These are phyloP conservation scores for Semnornis frantzii DNA, from an alignment of 2,113 vertebrate species.

Conservation along the genomic window DNA sequence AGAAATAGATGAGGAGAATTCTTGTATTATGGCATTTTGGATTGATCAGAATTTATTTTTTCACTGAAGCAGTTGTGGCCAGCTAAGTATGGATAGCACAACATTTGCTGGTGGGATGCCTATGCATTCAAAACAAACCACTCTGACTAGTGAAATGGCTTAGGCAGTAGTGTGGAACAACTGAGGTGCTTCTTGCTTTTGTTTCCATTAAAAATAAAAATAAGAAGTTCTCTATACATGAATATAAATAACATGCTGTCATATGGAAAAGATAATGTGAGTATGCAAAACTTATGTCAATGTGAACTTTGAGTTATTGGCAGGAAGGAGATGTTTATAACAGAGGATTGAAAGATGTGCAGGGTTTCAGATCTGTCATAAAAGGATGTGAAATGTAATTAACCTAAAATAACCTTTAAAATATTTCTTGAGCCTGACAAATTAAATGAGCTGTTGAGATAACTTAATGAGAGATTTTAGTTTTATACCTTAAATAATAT, in stretches of 20 bases:
- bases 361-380: slow-evolving; percentile 37
- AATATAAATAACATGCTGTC: background rate
- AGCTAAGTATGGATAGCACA: background rate
- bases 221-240: background rate
- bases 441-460: slow-evolving; percentile 43
- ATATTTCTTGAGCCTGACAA: slow-evolving; percentile 34
- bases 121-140: background rate
- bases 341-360: background rate
- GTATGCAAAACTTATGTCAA: background rate
- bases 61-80: background rate
- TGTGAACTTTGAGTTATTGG: slow-evolving; percentile 22
- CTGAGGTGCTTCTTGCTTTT: background rate
- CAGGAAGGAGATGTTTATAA: background rate
- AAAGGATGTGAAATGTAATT: slow-evolving; percentile 63
- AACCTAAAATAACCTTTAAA: slow-evolving; percentile 69
- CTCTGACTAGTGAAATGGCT: too few species aligned
- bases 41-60: background rate
- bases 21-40: background rate
- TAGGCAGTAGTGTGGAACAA: background rate
- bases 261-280: background rate
- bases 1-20: background rate
- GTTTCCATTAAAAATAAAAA: background rate
- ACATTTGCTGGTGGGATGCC: background rate
- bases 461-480: slow-evolving; percentile 46
- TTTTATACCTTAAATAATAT: slow-evolving; percentile 60